Evolutionary conservation across 2,888 invertebrate genomes (phyloP), one percentile per base, ranked within the genome.

Genomic region (Hypena proboscidalis): DNA sequence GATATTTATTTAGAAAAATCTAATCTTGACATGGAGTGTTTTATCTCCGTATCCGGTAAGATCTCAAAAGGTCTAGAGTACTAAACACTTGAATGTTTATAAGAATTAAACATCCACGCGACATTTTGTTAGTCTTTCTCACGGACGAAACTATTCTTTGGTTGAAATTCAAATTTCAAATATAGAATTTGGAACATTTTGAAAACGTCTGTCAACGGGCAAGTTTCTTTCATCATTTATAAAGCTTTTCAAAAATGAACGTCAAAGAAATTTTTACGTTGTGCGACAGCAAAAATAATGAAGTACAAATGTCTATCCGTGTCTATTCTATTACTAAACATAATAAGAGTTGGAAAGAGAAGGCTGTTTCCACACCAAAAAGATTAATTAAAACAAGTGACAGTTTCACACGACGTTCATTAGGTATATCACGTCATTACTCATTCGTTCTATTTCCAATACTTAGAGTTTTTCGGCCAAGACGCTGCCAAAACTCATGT

Each of bases 401-500:
- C 88, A 83, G 71, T 75, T 78, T 83, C 85, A 81, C 86, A 85
- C 80, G 85, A 79, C 85, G 73, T 83, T 80, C 82, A 80, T 83
- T 83, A 78, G 72, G 70, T 74, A 73, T 73, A 73, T 68, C 67
- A 52, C 69, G 70, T 80, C 86, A 85, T 90, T 83, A 87, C 58
- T 88, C 86, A 86, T 80, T 50, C 58, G 74, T 65, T 81, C 88
- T 90, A 89, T 88, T 89, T 86, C 79, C 81, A 77, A 85, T 84
- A 76, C 74, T 73, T 74, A 68, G 77, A 84, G 79, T 85, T 88
- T 87, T 87, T 85, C 79, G 76, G 64, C 49, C 47, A 55, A 62
- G 58, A 55, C 60, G 77, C 70, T 80, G 85, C 85, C 87, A 85
- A 85, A 86, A 83, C 71, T 70, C 70, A 34, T 79, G 79, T 83